Conservation (phyloP, 2,113 vertebrate species). For the Cinclus cinclus region DNA sequence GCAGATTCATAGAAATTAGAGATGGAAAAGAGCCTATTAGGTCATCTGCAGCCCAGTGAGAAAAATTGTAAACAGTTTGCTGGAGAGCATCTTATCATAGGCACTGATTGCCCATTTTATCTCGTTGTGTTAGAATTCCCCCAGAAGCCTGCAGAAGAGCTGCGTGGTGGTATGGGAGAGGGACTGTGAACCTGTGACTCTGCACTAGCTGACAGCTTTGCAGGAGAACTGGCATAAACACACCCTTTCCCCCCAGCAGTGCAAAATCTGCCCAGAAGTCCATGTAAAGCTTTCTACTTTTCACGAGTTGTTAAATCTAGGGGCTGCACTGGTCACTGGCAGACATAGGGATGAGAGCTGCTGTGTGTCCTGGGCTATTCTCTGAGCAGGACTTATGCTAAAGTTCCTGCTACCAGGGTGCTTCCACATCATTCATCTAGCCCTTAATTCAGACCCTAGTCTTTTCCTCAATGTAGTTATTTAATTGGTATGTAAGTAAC, state of each 20-base stretch:
- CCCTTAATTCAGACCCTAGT: not conserved
- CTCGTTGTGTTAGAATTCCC: not conserved
- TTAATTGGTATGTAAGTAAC: not conserved
- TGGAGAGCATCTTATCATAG: slow-evolving; percentile 21
- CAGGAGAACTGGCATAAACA: not conserved
- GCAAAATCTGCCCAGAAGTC: not conserved
- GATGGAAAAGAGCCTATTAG: slow-evolving; percentile 59
- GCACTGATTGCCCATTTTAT: slow-evolving; percentile 7
- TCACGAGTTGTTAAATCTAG: not conserved
- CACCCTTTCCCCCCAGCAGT: rapidly evolving
- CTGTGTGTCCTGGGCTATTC: not conserved
- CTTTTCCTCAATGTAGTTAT: not conserved
- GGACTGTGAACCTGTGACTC: not conserved
- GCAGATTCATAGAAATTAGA: slow-evolving; percentile 64
- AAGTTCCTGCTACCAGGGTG: not conserved
- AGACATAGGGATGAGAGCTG: not conserved
- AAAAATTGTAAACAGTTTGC: slow-evolving; percentile 32
- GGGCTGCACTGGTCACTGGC: not conserved
- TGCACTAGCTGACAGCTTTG: not conserved
- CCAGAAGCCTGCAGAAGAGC: not conserved
- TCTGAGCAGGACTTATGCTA: not conserved
- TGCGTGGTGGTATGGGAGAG: not conserved
- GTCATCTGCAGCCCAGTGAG: slow-evolving; percentile 34
- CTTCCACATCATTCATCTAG: not conserved
- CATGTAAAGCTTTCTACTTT: not conserved